Evolutionary conservation across 2,888 invertebrate species (phyloP), one percentile per base, ranked within the genome.

Genomic region (Calameuta filiformis): DNA sequence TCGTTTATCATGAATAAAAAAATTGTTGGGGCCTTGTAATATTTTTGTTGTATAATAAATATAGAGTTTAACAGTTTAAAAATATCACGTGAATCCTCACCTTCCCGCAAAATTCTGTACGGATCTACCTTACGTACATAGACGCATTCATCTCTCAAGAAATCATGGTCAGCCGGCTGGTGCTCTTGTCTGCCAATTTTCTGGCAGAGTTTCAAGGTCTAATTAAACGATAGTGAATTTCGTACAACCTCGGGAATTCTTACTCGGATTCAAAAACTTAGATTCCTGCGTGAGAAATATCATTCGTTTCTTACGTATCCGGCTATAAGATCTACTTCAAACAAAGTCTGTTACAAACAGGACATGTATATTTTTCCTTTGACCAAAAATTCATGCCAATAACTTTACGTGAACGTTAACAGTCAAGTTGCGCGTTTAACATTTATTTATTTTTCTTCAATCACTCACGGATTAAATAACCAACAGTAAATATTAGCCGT

Each of bases 211-310:
- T 31, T 23, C 74, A 68, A 73, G 11, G 34, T n/a, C 74, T 75
- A 76, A 80, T 83, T 80, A 81, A 77, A 73, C 56, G 56, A 56
- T 56, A 56, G 56, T 0, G 23, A 56, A 56, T 73, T 40, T 40
- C 34, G 11, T 30, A 69, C 12, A 12, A 31, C 12, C 37, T 30
- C 31, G 71, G 40, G 33, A 75, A 35, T 68, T 69, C 76, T 79
- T 73, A 81, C 79, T 76, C 80, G 56, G 75, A 78, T 82, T 83
- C 80, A 79, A 80, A 81, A 77, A 81, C 76, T 81, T 56, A 6
- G 23, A 56, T 23, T 56, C 56, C 15, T 6, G 23, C 2, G 23
- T 56, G 23, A 2, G 6, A 9, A 15, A 23, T 56, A 23, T 56
- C 2, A 9, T 40, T 40, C 15, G 40, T 23, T 40, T 40, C 15